Evolutionary conservation across 1,140 invertebrate genomes (phyloP).

Genomic region (Contarinia nasturtii): DNA sequence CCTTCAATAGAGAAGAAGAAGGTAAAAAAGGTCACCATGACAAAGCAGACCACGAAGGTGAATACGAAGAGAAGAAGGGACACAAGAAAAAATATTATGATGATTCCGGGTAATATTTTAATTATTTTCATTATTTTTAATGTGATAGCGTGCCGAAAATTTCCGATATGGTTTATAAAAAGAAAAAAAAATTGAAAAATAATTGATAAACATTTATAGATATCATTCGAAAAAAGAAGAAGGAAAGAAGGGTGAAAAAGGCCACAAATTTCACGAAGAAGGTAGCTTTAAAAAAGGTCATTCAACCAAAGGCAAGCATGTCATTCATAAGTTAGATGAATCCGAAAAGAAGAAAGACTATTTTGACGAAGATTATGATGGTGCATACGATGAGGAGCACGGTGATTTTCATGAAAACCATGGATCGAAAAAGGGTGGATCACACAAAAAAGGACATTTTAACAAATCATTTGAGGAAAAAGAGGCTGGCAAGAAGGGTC

Average conservation of each 20-base stretch:
- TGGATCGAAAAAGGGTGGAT: conserved; percentile 42
- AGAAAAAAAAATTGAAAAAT: no score
- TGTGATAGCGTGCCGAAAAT: no score
- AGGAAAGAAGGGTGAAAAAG: conserved; percentile 54
- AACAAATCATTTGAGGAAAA: conserved; percentile 49
- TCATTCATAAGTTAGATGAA: conserved; percentile 55
- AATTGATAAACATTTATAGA: no score
- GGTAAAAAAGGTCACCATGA: conserved; percentile 48
- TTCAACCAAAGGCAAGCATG: conserved; percentile 58
- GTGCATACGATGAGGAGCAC: conserved; percentile 46
- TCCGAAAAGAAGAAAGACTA: conserved; percentile 69
- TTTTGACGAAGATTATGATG: conserved; percentile 62
- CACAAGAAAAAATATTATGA: conserved; percentile 60
- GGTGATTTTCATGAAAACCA: conserved; percentile 48
- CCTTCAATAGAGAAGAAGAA: conserved; percentile 7
- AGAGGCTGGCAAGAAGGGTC: conserved; percentile 51
- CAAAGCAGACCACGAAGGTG: conserved; percentile 45
- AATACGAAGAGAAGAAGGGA: conserved; percentile 50
- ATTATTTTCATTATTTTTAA: not conserved
- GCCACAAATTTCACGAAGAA: conserved; percentile 34
- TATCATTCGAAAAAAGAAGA: conserved; percentile 54
- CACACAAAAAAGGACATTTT: conserved; percentile 49
- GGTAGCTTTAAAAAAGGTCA: conserved; percentile 57
- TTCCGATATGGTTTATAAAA: no score
- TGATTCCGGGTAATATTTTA: conserved; percentile 29